Evolutionary conservation across 2,888 invertebrate species (phyloP), one percentile per base, ranked within the genome.

Genomic region (Polyommatus icarus): DNA sequence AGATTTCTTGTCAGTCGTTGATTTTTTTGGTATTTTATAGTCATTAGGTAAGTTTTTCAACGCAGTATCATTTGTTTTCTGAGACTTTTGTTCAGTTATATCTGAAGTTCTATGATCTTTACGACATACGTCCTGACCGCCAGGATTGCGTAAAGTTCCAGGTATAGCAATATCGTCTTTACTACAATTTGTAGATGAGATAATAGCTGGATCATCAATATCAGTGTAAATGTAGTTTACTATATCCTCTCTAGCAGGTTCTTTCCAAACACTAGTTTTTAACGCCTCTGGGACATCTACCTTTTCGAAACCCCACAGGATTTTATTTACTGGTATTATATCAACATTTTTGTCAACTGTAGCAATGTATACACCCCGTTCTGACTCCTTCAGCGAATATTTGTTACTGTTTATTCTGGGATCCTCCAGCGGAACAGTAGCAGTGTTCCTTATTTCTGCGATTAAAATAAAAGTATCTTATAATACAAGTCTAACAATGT

Each of bases 371-470:
- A 82, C 80, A 81, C 83, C 85, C 10, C 86, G 87, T 80, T 85
- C 84, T 78, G 86, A 82, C 59, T 80, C 84, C 78, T 83, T 82
- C 75, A 88, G 54, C 50, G 85, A 61, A 84, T 92, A 92, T 78
- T 85, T 89, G 59, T 84, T 87, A 83, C 89, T 90, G 24, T 82
- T 82, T 71, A 85, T 78, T 83, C 93, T 87, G 8, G 93, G 93
- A 81, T 93, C 93, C 73, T 90, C 91, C 29, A 89, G 82, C 10
- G 85, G 82, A 36, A 81, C 82, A 76, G 81, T 80, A 77, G 90
- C 85, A 50, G 85, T 88, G 46, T 82, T 78, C 83, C 81, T 88
- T 76, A 91, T 91, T 89, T 91, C 93, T 93, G 85, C 59, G 88
- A 90, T 78, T 76, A 77, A 87, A 88, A 77, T 18, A 40, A 61